Evolutionary conservation across 2,113 vertebrate genomes (phyloP).

Genomic region (Bettongia penicillata): DNA sequence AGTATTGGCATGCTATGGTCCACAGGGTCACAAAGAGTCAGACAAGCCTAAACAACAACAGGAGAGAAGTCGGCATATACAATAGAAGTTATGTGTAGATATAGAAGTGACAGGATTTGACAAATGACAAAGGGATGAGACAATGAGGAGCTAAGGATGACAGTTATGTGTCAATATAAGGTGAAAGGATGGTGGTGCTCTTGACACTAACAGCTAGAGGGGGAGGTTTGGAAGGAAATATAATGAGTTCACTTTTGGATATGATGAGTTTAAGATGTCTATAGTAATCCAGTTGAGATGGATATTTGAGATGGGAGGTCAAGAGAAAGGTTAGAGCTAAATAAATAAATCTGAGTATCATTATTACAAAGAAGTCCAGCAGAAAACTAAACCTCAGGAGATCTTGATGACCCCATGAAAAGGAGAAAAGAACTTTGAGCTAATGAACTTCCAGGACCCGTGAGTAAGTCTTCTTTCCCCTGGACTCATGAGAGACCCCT

Average conservation of each 20-base stretch:
- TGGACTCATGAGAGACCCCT: not conserved
- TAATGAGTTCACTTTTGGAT: not conserved
- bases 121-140: not conserved
- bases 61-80: not conserved
- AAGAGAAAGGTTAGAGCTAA: not conserved
- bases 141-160: not conserved
- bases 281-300: not conserved
- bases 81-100: not conserved
- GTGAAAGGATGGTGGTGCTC: not conserved
- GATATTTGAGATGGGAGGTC: not conserved
- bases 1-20: not conserved
- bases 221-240: not conserved
- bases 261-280: not conserved
- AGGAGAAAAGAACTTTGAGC: not conserved
- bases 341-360: not conserved
- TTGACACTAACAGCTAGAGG: not conserved
- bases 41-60: not conserved
- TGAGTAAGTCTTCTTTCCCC: not conserved
- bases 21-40: not conserved
- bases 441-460: not conserved
- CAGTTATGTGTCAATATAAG: not conserved
- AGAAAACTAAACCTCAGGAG: not conserved
- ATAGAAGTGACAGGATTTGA: not conserved
- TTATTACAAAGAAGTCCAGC: not conserved
- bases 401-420: not conserved